Conservation (phyloP, 2,888 invertebrate species). For the Apotomis betuletana region DNA sequence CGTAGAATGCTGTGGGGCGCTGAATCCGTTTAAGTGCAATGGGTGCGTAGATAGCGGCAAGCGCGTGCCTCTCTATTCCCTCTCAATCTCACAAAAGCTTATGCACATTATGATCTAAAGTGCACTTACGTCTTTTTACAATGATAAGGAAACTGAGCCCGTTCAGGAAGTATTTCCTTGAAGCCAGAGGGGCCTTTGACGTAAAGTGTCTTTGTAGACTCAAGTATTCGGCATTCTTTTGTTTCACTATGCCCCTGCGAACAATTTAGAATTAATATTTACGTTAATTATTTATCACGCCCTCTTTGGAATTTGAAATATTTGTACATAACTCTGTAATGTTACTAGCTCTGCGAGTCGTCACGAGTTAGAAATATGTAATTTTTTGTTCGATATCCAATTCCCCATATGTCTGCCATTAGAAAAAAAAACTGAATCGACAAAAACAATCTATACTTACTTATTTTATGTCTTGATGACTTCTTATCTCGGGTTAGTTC, state of each 20-base stretch:
- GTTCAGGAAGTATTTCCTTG: constrained; percentile 16
- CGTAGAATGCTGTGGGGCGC: constrained; percentile 50
- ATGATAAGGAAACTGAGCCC: background rate
- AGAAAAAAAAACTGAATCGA: too few relatives aligned
- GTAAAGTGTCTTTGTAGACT: constrained; percentile 10
- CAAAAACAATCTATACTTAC: too few relatives aligned
- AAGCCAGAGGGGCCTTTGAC: constrained; percentile 1
- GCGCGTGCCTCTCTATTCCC: constrained; percentile 20
- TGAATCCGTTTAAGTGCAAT: constrained; percentile 59
- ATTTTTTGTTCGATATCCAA: too few relatives aligned
- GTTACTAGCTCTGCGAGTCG: too few relatives aligned
- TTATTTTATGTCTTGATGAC: too few relatives aligned
- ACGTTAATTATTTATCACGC: background rate
- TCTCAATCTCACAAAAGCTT: background rate
- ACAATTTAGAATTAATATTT: background rate
- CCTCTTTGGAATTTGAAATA: too few relatives aligned
- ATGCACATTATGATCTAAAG: background rate
- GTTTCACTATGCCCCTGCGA: background rate
- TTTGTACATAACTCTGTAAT: too few relatives aligned
- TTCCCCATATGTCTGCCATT: too few relatives aligned
- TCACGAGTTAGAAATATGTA: too few relatives aligned
- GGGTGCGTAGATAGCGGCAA: constrained; percentile 51
- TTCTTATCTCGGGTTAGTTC: too few relatives aligned
- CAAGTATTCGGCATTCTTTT: constrained; percentile 6
- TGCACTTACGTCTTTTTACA: constrained; percentile 3